Percentiles rank a stretch among this genome's conserved stretches.
phyloP scores from a whole-genome alignment of 2,113 vertebrate genomes.

The Dissostichus mawsoni region DNA sequence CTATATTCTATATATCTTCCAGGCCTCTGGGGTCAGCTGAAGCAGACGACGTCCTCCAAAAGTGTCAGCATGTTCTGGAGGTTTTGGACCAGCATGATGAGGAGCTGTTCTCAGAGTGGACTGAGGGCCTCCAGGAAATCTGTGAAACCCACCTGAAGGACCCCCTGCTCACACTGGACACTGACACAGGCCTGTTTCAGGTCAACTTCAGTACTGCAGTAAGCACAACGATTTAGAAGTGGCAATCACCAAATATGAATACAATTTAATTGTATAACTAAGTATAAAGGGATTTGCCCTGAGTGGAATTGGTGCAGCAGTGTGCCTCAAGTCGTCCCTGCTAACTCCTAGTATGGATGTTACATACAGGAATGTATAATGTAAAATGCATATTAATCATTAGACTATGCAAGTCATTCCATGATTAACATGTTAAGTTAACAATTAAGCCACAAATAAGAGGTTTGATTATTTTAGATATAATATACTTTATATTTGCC shows the following conservation, averaged over 20 bases:
- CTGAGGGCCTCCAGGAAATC: constrained; percentile 72
- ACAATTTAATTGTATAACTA: neutral
- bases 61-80: constrained; percentile 81
- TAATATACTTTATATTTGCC: neutral
- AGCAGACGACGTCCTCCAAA: constrained; percentile 79
- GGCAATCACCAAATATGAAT: neutral
- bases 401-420: neutral
- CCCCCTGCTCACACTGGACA: constrained; percentile 70
- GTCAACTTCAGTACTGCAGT: constrained; percentile 84
- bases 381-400: too few relatives aligned
- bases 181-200: constrained; percentile 67
- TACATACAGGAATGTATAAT: neutral
- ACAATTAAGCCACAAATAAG: neutral
- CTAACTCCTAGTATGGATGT: neutral
- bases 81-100: constrained; percentile 77
- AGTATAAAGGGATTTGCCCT: neutral
- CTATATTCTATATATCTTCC: neutral
- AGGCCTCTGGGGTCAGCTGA: constrained; percentile 78
- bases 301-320: neutral
- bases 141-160: constrained; percentile 80
- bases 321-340: neutral
- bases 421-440: neutral
- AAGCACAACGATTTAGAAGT: constrained; percentile 49
- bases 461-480: neutral
- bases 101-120: constrained; percentile 77